These are phyloP conservation scores for Morpho helenor DNA, from an alignment of 2,888 invertebrate species.

Conservation along the genomic window DNA sequence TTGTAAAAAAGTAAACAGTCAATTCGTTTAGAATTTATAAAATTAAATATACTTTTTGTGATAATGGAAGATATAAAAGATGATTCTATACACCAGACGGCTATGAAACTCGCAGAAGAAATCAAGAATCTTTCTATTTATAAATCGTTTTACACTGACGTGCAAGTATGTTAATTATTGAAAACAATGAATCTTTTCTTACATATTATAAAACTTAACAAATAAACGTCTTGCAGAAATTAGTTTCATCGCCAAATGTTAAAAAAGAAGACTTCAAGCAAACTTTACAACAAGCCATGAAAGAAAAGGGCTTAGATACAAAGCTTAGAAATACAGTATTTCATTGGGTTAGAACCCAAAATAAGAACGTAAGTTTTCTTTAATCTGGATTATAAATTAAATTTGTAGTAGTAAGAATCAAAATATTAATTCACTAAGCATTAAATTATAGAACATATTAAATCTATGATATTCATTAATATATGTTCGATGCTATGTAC, in stretches of 20 bases:
- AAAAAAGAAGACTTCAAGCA: conserved; percentile 88
- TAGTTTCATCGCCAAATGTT: conserved; percentile 87
- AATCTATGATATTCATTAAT: too few relatives aligned
- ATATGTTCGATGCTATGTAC: too few relatives aligned
- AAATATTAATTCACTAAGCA: too few relatives aligned
- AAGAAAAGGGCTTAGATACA: conserved; percentile 88
- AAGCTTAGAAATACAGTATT: conserved; percentile 91
- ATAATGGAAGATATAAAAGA: conserved; percentile 77
- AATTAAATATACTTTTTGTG: conserved; percentile 15
- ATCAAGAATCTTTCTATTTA: conserved; percentile 87
- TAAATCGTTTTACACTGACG: conserved; percentile 86
- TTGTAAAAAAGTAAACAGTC: conserved; percentile 19
- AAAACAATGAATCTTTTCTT: not conserved
- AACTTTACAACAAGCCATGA: conserved; percentile 87
- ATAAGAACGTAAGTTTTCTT: conserved; percentile 55
- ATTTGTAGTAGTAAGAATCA: too few relatives aligned
- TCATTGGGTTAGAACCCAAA: conserved; percentile 84
- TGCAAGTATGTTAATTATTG: conserved; percentile 81
- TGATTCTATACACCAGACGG: conserved; percentile 85
- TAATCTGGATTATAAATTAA: too few relatives aligned
- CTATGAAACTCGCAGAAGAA: conserved; percentile 88
- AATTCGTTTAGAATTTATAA: conserved; percentile 15
- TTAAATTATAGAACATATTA: too few relatives aligned
- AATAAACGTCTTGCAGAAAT: conserved; percentile 76
- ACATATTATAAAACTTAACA: conserved; percentile 14